Percentiles rank a stretch among this genome's conserved stretches.
Evolutionary conservation across 2,888 invertebrate genomes (phyloP).

Genomic region (Drosophila paramelanica): DNA sequence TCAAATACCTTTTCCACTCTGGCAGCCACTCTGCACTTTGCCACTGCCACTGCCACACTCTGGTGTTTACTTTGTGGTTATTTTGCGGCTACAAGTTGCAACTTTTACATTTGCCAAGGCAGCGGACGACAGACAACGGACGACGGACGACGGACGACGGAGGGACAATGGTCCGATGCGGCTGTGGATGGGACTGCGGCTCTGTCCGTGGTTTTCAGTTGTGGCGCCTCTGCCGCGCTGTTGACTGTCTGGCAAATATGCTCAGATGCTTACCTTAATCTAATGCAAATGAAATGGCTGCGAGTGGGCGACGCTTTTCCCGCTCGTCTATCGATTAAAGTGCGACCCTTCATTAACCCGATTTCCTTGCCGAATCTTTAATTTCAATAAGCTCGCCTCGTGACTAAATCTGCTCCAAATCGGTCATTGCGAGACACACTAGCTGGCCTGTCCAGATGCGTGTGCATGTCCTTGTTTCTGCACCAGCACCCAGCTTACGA

Average conservation of each 20-base stretch:
- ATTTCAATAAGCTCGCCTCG: slow-evolving; percentile 48
- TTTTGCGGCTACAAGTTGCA: slow-evolving; percentile 79
- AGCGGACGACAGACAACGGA: slow-evolving; percentile 14
- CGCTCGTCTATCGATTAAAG: slow-evolving; percentile 44
- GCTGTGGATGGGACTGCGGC: slow-evolving; percentile 1
- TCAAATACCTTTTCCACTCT: slow-evolving; percentile 63
- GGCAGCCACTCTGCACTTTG: slow-evolving; percentile 26
- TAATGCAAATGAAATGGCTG: slow-evolving; percentile 64
- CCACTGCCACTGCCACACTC: slow-evolving; percentile 57
- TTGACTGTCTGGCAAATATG: slow-evolving; percentile 29
- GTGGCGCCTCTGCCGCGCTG: slow-evolving; percentile 10
- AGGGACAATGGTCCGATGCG: slow-evolving; percentile 6
- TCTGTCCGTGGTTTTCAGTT: slow-evolving; percentile 26
- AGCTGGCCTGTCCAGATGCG: slow-evolving; percentile 40
- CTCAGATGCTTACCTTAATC: slow-evolving; percentile 60
- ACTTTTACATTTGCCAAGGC: slow-evolving; percentile 67
- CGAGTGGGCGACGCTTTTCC: neutral
- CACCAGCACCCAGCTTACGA: slow-evolving; percentile 57
- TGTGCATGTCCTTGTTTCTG: slow-evolving; percentile 58
- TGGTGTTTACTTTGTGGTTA: slow-evolving; percentile 80
- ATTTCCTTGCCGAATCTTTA: slow-evolving; percentile 28
- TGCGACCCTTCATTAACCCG: slow-evolving; percentile 55
- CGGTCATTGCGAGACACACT: neutral
- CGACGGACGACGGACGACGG: slow-evolving; percentile 11
- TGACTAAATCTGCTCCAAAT: neutral